These are phyloP conservation scores for Cryptoblepharus egeriae DNA, from an alignment of 2,797 vertebrate genomes.

Conservation along the genomic window DNA sequence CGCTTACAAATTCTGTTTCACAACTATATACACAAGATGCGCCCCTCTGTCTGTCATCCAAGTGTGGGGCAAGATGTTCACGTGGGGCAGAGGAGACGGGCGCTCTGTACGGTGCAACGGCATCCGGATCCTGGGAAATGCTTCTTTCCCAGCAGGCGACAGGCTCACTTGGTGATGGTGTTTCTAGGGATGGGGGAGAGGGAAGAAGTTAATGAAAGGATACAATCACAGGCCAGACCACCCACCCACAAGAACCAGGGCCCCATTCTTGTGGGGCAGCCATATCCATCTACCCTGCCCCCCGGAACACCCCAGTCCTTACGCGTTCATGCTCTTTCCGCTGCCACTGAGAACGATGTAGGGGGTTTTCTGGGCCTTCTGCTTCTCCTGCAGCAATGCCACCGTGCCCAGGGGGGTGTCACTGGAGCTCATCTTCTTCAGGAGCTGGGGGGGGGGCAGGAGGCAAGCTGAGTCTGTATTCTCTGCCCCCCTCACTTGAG, in stretches of 20 bases:
- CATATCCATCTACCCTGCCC: too few species aligned
- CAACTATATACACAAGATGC: background rate
- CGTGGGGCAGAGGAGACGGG: too few species aligned
- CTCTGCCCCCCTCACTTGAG: too few species aligned
- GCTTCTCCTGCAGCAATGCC: conserved; percentile 93
- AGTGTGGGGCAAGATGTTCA: background rate
- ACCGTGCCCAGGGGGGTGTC: conserved; percentile 92
- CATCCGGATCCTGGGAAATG: too few species aligned
- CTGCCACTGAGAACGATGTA: conserved; percentile 94
- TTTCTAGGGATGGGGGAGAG: conserved; percentile 56
- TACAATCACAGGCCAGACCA: background rate
- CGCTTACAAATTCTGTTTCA: background rate
- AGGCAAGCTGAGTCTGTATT: too few species aligned
- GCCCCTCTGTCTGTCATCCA: background rate
- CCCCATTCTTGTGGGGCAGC: background rate
- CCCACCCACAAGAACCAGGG: rapidly evolving
- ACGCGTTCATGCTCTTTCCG: conserved; percentile 95
- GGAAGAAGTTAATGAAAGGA: background rate
- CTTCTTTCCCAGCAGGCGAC: rapidly evolving
- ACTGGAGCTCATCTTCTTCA: conserved; percentile 97
- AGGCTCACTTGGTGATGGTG: conserved; percentile 73
- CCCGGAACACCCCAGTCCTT: conserved; percentile 46
- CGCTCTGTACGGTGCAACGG: background rate
- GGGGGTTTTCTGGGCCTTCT: conserved; percentile 94
- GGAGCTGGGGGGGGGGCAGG: conserved; percentile 69